Evolutionary conservation across 2,888 invertebrate genomes (phyloP).

Genomic region (Drosophila kuntzei): DNA sequence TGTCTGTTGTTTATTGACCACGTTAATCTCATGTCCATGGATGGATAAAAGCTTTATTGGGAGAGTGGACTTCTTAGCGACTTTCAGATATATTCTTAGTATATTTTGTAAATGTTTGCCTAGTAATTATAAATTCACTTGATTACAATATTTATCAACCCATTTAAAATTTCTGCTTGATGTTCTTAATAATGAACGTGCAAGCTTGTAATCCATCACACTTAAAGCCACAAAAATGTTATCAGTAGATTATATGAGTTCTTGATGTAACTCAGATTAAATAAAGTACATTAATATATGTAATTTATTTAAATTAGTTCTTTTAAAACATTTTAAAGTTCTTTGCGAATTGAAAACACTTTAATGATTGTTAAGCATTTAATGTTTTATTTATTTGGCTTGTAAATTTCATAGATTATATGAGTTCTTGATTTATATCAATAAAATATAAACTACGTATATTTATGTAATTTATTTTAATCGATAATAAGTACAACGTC

Average conservation of each 20-base stretch:
- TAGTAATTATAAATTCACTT: neutral
- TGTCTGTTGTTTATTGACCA: conserved; percentile 63
- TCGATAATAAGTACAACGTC: too few species aligned
- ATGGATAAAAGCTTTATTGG: neutral
- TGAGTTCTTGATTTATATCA: neutral
- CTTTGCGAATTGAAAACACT: neutral
- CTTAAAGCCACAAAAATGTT: neutral
- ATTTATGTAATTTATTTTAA: too few species aligned
- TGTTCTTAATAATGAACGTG: neutral
- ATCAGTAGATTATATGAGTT: too few species aligned
- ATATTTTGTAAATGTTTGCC: conserved; percentile 4
- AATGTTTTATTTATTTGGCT: neutral
- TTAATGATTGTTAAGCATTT: neutral
- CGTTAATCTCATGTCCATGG: conserved; percentile 47
- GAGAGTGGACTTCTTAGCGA: neutral
- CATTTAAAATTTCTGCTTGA: neutral
- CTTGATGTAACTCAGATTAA: too few species aligned
- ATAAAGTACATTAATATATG: too few species aligned
- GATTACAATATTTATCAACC: neutral
- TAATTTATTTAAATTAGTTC: too few species aligned
- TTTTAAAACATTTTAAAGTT: neutral
- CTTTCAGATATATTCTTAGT: neutral
- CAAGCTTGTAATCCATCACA: neutral
- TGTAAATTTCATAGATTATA: conserved; percentile 10
- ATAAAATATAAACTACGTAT: too few species aligned